Base-by-base conservation (phyloP, 1,140 invertebrate species). In the Tribolium castaneum region DNA sequence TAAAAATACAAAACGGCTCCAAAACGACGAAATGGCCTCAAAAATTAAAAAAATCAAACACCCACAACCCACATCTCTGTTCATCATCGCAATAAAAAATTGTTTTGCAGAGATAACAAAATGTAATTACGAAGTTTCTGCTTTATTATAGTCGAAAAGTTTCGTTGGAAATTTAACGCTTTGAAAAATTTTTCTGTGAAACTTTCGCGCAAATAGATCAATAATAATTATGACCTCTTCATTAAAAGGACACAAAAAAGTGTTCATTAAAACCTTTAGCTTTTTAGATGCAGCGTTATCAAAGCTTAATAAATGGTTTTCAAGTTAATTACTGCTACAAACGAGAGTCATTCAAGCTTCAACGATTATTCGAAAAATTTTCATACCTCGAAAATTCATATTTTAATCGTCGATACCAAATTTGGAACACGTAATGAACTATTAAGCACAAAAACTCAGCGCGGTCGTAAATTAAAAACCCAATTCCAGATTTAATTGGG, bases 301-400 rank as follows among this genome's bases (percentile, higher is more conserved):
- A 59, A 59, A 59, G 54, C 22, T 59, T 59, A 59, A 59, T 59
- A 59, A 59, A 59, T 59, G 54, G 54, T 59, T 59, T 59, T 25
- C 54, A 19, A 59, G 19, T 19, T 19, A n/a, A 25, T 22, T 59
- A n/a, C 14, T 3, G 13, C 25, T 22, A 25, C 14, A 59, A 59
- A 22, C 22, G 54, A 59, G 19, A 25, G 22, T 59, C 54, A 25
- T 25, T 59, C 19, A 59, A 19, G 54, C 54, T 59, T 19, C 19
- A 59, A 59, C 22, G 35, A 22, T 59, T 59, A 52, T 52, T 6
- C 7, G 50, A 19, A 52, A 52, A 12, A 52, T 52, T 52, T 52
- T 52, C 35, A 39, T 39, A 39, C 35, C 6, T 39, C 6, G 10
- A 39, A 39, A 39, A 9, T 39, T 39, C 10, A 9, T 39, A 39